A percentile compares a stretch with the other conserved stretches of the same genome.
Evolutionary conservation across 2,113 vertebrate genomes (phyloP).

Genomic region (Cyrtonyx montezumae): DNA sequence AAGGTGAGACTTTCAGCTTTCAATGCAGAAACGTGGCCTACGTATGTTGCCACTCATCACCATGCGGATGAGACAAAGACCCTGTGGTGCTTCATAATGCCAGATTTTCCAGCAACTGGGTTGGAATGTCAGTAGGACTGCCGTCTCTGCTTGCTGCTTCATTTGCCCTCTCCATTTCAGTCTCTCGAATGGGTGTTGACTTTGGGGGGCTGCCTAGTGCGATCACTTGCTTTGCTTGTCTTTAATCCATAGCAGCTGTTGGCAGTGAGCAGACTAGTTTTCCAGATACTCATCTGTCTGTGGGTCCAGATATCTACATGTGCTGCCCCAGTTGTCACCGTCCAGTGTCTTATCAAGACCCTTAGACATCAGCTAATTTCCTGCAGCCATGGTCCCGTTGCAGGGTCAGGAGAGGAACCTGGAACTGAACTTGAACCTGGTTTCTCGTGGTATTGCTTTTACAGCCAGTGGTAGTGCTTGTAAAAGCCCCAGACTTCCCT

Average conservation of each 20-base stretch:
- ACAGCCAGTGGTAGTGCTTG: background rate
- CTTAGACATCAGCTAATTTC: background rate
- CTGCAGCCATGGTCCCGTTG: background rate
- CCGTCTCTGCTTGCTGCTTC: background rate
- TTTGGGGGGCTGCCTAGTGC: background rate
- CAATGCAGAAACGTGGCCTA: fast-evolving
- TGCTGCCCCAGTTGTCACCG: background rate
- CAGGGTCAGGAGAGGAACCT: background rate
- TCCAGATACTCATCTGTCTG: background rate
- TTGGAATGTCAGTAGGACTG: fast-evolving
- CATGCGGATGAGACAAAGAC: background rate
- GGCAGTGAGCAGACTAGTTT: background rate
- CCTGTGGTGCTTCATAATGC: background rate
- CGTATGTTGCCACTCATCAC: background rate
- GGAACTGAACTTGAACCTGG: background rate
- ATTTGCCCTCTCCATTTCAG: background rate
- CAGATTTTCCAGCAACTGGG: background rate
- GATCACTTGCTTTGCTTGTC: background rate
- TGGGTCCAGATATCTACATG: background rate
- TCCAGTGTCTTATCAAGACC: background rate
- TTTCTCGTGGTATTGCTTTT: background rate
- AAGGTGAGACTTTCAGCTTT: background rate
- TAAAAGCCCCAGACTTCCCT: background rate
- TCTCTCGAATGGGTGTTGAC: background rate
- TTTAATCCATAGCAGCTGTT: background rate